Conservation (phyloP, 2,888 invertebrate species). For the Acronicta alni region DNA sequence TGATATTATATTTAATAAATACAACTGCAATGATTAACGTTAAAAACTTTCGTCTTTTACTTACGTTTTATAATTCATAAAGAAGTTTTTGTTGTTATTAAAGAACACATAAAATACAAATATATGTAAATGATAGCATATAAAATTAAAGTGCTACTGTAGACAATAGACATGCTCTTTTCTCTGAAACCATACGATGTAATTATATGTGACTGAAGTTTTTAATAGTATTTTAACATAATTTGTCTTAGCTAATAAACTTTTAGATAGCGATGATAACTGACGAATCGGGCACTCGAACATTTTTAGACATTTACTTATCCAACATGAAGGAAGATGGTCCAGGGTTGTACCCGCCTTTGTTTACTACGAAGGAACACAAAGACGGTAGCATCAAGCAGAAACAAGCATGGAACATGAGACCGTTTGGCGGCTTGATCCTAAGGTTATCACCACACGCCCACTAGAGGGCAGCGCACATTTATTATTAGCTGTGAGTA, state of each 20-base stretch:
- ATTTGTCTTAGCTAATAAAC: too few species aligned
- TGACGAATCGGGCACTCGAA: not conserved
- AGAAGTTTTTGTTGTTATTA: too few species aligned
- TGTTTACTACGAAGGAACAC: slow-evolving; percentile 51
- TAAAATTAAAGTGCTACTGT: not conserved
- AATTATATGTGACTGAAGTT: not conserved
- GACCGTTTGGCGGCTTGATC: slow-evolving; percentile 79
- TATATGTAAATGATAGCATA: not conserved
- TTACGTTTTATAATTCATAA: not conserved
- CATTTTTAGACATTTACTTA: too few species aligned
- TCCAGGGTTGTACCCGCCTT: slow-evolving; percentile 6
- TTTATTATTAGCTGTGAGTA: slow-evolving; percentile 68
- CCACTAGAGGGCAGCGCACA: slow-evolving; percentile 55
- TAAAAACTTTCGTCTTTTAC: too few species aligned
- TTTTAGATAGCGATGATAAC: not conserved
- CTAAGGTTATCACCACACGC: slow-evolving; percentile 76
- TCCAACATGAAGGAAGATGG: too few species aligned
- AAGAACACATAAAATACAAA: not conserved
- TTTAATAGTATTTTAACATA: not conserved
- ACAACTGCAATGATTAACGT: too few species aligned
- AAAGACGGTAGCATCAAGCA: slow-evolving; percentile 47
- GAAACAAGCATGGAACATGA: slow-evolving; percentile 58
- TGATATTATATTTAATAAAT: too few species aligned
- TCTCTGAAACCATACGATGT: not conserved
- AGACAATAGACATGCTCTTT: too few species aligned